A percentile compares a stretch with the other conserved stretches of the same genome.
Conservation (phyloP, 2,113 vertebrate genomes). For the Astur gentilis region DNA sequence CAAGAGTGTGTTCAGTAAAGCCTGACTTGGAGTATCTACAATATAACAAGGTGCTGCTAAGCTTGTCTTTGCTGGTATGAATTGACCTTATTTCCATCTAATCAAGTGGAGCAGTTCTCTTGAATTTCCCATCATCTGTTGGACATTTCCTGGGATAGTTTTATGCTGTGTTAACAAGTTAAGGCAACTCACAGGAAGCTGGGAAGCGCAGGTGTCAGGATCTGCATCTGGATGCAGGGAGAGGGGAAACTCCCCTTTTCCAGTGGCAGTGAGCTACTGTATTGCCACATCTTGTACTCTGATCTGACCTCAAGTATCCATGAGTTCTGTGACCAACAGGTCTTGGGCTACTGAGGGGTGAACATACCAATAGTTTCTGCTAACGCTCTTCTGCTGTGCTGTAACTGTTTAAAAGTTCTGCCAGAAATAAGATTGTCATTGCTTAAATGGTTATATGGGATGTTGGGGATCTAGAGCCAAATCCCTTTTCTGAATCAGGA, state of each 20-base stretch:
- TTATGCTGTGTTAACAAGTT: neutral
- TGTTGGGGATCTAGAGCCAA: neutral
- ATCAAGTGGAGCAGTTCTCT: neutral
- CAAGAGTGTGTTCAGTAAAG: neutral
- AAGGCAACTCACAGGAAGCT: neutral
- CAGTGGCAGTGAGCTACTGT: neutral
- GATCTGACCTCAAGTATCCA: neutral
- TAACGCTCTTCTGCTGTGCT: neutral
- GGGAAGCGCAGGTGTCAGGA: neutral
- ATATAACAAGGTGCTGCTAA: neutral
- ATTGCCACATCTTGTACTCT: neutral
- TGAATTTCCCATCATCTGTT: neutral
- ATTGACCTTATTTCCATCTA: neutral
- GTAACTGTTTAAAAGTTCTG: neutral
- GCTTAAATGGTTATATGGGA: neutral
- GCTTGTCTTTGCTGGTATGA: neutral
- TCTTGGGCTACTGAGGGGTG: neutral
- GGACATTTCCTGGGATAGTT: neutral
- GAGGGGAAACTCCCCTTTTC: neutral
- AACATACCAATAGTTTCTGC: neutral
- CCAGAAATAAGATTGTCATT: neutral
- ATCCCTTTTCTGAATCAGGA: neutral
- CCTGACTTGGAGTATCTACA: neutral
- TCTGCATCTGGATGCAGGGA: neutral
- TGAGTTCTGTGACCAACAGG: neutral